Evolutionary conservation across 1,140 invertebrate genomes (phyloP).

Genomic region (Ptiloglossa arizonensis): DNA sequence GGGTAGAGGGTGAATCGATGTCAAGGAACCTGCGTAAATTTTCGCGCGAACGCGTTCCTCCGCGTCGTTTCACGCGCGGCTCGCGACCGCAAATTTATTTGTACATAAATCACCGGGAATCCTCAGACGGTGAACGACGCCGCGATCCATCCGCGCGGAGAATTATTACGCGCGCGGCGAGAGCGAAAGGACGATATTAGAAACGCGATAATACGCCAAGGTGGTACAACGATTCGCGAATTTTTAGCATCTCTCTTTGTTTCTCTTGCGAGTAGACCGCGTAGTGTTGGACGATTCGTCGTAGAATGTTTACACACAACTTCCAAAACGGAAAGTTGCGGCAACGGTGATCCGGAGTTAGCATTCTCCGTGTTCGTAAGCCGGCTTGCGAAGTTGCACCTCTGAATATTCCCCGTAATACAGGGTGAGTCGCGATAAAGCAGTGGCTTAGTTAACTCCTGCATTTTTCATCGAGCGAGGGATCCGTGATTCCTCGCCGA

Average conservation of each 20-base stretch:
- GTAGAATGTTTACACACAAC: background rate
- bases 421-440: background rate
- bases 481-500: too few species aligned
- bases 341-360: slow-evolving; percentile 5
- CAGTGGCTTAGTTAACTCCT: background rate
- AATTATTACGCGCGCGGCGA: background rate
- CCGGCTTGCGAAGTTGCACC: background rate
- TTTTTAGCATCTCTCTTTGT: too few species aligned
- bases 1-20: slow-evolving; percentile 24
- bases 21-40: slow-evolving; percentile 19
- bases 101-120: slow-evolving; percentile 3
- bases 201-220: background rate
- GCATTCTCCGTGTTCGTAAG: background rate
- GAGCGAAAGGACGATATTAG: background rate
- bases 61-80: background rate
- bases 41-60: slow-evolving; percentile 6
- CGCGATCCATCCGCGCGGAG: background rate
- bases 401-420: background rate
- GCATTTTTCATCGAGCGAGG: background rate
- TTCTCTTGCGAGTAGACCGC: background rate
- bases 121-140: background rate
- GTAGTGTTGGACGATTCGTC: background rate
- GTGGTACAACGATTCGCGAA: background rate
- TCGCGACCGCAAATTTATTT: slow-evolving; percentile 27
- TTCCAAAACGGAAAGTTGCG: background rate